These are phyloP conservation scores for Actinopyga echinites DNA, from an alignment of 53 echinoderm and acorn worm genomes.

Conservation along the genomic window DNA sequence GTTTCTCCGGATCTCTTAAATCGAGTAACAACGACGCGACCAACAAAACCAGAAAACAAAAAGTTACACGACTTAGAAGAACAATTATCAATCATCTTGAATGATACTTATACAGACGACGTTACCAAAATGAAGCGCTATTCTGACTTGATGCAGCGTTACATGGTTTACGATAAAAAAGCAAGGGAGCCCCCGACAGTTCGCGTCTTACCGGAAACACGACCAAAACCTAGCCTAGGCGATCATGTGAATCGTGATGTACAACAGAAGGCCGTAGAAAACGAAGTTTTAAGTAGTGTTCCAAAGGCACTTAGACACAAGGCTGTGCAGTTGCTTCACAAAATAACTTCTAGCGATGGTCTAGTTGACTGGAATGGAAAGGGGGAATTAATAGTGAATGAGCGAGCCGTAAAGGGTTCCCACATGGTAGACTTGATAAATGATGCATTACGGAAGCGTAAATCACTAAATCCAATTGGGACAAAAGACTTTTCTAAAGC, in stretches of 20 bases:
- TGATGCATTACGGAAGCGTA: slow-evolving; percentile 47
- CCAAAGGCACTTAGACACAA: slow-evolving; percentile 4
- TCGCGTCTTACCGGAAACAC: neutral
- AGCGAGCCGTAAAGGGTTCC: slow-evolving; percentile 26
- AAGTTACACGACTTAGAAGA: neutral
- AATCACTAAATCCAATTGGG: slow-evolving; percentile 28
- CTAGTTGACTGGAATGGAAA: neutral
- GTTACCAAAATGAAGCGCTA: neutral
- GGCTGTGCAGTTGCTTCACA: neutral
- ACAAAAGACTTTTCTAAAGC: slow-evolving; percentile 19
- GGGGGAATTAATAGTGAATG: slow-evolving; percentile 38
- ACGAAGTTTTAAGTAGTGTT: slow-evolving; percentile 17
- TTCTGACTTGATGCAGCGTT: neutral
- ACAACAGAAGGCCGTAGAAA: neutral
- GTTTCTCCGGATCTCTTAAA: neutral
- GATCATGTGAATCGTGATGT: too few species aligned
- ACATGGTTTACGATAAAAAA: neutral
- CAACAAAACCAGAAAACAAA: neutral
- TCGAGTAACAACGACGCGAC: neutral
- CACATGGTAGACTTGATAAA: slow-evolving; percentile 57
- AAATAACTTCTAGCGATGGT: neutral
- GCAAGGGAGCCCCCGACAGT: neutral
- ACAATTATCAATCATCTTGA: neutral
- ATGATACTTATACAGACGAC: neutral
- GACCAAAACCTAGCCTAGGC: neutral